phyloP scores from a whole-genome alignment of 2,888 invertebrate genomes.

The Cheilosia vulpina region DNA sequence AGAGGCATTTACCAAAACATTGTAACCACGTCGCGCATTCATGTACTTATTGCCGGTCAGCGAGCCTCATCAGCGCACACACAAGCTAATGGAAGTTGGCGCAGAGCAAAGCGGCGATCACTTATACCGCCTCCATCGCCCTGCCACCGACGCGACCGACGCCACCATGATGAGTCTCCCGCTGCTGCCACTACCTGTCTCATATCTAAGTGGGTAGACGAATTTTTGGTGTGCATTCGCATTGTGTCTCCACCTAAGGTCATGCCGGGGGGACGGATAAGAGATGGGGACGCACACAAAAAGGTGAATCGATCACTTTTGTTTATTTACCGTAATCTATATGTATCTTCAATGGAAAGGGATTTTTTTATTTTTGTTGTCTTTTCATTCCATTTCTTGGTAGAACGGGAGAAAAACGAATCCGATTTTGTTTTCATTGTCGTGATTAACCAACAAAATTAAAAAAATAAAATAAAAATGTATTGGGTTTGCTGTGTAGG shows the following conservation, averaged over 20 bases:
- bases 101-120: constrained; percentile 15
- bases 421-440: constrained; percentile 73
- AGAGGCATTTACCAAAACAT: constrained; percentile 51
- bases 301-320: constrained; percentile 75
- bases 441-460: constrained; percentile 40
- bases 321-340: constrained; percentile 75
- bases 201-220: constrained; percentile 60
- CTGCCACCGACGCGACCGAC: constrained; percentile 6
- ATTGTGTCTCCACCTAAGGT: constrained; percentile 67
- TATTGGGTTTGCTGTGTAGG: constrained; percentile 20
- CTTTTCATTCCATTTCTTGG: constrained; percentile 44
- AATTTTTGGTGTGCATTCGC: constrained; percentile 40
- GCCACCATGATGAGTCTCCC: constrained; percentile 38
- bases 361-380: constrained; percentile 41
- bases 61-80: constrained; percentile 22
- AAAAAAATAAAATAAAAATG: not conserved
- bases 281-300: constrained; percentile 19
- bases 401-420: constrained; percentile 65
- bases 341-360: constrained; percentile 68
- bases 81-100: constrained; percentile 32
- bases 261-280: constrained; percentile 23
- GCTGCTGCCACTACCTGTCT: constrained; percentile 30
- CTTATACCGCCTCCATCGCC: constrained; percentile 8
- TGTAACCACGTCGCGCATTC: constrained; percentile 50
- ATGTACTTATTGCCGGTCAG: constrained; percentile 51